Base-by-base conservation (phyloP, 2,797 vertebrate genomes). In the Bovichtus diacanthus region DNA sequence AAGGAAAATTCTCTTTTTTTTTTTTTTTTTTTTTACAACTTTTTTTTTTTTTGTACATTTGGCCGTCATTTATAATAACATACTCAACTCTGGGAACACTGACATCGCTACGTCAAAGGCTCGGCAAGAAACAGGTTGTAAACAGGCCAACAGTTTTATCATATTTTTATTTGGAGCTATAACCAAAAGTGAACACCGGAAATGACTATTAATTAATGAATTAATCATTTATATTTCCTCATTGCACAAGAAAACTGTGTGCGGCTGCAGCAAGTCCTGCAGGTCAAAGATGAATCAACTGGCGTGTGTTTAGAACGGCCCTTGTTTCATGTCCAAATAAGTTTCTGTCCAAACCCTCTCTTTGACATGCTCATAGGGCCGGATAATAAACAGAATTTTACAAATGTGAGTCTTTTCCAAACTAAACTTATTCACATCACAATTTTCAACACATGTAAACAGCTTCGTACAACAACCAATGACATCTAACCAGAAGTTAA, bases 1-100 rank as follows among this genome's bases (percentile, higher is more conserved):
- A 25, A 54, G 21, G 38, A n/a, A 58, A 72, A 63, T 2, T 18
- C 9, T 1, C 12, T 71, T 81, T 69, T 70, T 80, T 68, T 43
- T 51, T 65, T 68, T n/a, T n/a, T n/a, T n/a, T n/a, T n/a, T n/a
- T n/a, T n/a, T n/a, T n/a, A 51, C 49, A 55, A 70, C 55, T 29
- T 36, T 18, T 36, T 18, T 15, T 41, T 54, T 51, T 60, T 61
- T 53, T 46, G n/a, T 55, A 49, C 38, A 41, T 76, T 66, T 74
- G 60, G 41, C 18, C 5, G 0, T n/a, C 15, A 47, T 58, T 77
- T 43, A 25, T 44, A 74, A 63, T 39, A 76, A 77, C 34, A 60
- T n/a, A 25, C 46, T 75, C 29, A 7, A 21, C 67, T n/a, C 54
- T 23, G n/a, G 27, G 56, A 83, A 64, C 46, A 69, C 11, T 18